Conservation (phyloP, 2,797 vertebrate species). For the Falco novaeseelandiae region DNA sequence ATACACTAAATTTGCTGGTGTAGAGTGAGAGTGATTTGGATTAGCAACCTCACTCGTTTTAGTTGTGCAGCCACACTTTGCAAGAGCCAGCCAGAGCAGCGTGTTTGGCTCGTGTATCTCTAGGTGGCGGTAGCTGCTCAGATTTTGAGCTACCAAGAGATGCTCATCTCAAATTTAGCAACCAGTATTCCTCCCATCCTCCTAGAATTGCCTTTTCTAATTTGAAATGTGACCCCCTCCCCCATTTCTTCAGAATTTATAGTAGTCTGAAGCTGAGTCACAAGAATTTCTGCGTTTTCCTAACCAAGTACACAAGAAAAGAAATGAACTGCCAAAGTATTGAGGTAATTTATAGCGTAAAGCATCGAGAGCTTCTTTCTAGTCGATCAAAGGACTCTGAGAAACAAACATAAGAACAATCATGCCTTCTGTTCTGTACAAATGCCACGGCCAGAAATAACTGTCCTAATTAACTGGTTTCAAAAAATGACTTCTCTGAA, state of each 20-base stretch:
- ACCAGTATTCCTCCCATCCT: conserved; percentile 32
- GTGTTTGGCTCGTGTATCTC: conserved; percentile 20
- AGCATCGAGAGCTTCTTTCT: conserved; percentile 63
- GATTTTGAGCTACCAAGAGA: conserved; percentile 36
- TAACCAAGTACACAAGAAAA: conserved; percentile 61
- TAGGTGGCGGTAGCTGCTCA: conserved; percentile 71
- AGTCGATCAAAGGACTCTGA: conserved; percentile 69
- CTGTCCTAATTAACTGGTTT: conserved; percentile 74
- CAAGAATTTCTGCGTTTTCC: conserved; percentile 49
- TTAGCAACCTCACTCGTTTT: not conserved
- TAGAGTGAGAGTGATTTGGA: not conserved
- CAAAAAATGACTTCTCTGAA: conserved; percentile 48
- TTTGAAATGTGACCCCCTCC: conserved; percentile 52
- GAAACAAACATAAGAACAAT: conserved; percentile 76
- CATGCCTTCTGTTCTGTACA: conserved; percentile 75
- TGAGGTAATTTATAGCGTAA: conserved; percentile 69
- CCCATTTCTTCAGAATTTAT: conserved; percentile 67
- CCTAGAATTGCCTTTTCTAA: conserved; percentile 51
- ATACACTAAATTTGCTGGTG: not conserved
- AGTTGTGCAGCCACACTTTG: not conserved
- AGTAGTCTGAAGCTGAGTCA: conserved; percentile 62
- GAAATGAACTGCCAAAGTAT: conserved; percentile 33
- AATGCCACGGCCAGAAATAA: conserved; percentile 70
- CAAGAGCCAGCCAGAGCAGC: not conserved
- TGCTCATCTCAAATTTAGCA: conserved; percentile 49